Conservation (phyloP, 1,140 invertebrate species). For the Melitaea cinxia region DNA sequence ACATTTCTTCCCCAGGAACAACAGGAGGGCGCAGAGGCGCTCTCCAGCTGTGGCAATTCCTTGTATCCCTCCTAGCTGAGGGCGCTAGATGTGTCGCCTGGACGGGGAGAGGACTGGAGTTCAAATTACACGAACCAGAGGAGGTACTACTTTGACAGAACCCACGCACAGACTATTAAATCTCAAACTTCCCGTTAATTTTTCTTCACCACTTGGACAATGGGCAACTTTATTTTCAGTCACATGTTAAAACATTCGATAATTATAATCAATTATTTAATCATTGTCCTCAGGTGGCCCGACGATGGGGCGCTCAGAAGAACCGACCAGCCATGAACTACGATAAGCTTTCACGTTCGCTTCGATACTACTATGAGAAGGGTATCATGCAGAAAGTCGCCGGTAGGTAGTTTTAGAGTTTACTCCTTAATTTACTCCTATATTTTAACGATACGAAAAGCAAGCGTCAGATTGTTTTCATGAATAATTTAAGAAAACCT, state of each 20-base stretch:
- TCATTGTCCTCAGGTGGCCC: slow-evolving; percentile 85
- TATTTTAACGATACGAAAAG: too few relatives aligned
- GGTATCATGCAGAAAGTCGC: slow-evolving; percentile 99
- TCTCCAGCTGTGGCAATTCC: slow-evolving; percentile 96
- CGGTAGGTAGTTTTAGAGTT: too few relatives aligned
- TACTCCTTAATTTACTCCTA: too few relatives aligned
- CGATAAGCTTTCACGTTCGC: slow-evolving; percentile 95
- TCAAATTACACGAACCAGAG: slow-evolving; percentile 97
- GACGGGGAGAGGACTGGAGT: slow-evolving; percentile 97
- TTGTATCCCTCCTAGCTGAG: slow-evolving; percentile 94
- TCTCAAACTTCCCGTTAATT: too few relatives aligned
- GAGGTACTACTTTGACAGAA: slow-evolving; percentile 84
- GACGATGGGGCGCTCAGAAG: slow-evolving; percentile 92
- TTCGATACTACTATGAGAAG: slow-evolving; percentile 98
- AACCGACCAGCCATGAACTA: slow-evolving; percentile 98
- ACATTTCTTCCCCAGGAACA: neutral
- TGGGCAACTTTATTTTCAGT: too few relatives aligned
- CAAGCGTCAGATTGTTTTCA: too few relatives aligned
- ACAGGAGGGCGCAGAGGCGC: slow-evolving; percentile 87
- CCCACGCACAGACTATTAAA: too few relatives aligned
- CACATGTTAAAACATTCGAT: too few relatives aligned
- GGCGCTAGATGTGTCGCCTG: slow-evolving; percentile 94
- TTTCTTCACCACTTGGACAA: too few relatives aligned
- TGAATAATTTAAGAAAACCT: too few relatives aligned
- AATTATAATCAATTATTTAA: too few relatives aligned